phyloP scores from a whole-genome alignment of 2,797 vertebrate species.

The Acrossocheilus wenchowensis region DNA sequence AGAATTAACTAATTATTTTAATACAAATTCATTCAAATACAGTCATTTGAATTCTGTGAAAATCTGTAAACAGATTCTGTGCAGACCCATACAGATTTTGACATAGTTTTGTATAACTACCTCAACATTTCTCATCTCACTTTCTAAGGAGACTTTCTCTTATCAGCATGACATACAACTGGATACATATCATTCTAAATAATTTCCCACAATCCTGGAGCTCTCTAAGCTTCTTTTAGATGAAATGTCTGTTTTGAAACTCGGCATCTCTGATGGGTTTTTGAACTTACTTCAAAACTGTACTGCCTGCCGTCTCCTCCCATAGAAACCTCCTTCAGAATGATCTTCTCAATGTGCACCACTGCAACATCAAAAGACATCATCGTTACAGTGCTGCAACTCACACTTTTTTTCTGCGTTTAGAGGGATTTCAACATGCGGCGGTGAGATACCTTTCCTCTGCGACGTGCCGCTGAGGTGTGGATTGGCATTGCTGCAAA shows the following conservation, averaged over 20 bases:
- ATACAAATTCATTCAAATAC: not conserved
- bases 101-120: not conserved
- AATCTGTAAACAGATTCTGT: not conserved
- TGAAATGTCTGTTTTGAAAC: not conserved
- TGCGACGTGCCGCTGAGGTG: conserved; percentile 48
- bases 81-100: not conserved
- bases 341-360: conserved; percentile 65
- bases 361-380: conserved; percentile 51
- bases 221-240: not conserved
- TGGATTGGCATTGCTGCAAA: conserved; percentile 48
- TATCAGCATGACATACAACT: not conserved
- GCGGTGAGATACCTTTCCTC: conserved; percentile 59
- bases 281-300: conserved; percentile 63
- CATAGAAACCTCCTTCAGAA: conserved; percentile 58
- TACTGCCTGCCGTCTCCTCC: conserved; percentile 57
- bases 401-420: not conserved
- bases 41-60: not conserved
- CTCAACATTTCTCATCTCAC: not conserved
- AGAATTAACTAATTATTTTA: not conserved
- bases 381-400: not conserved
- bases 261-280: not conserved
- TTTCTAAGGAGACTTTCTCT: not conserved
- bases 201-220: not conserved
- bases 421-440: not conserved
- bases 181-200: not conserved